Evolutionary conservation across 2,797 vertebrate species (phyloP), one percentile per base, ranked within the genome.

Genomic region (Apogon hyalosoma): DNA sequence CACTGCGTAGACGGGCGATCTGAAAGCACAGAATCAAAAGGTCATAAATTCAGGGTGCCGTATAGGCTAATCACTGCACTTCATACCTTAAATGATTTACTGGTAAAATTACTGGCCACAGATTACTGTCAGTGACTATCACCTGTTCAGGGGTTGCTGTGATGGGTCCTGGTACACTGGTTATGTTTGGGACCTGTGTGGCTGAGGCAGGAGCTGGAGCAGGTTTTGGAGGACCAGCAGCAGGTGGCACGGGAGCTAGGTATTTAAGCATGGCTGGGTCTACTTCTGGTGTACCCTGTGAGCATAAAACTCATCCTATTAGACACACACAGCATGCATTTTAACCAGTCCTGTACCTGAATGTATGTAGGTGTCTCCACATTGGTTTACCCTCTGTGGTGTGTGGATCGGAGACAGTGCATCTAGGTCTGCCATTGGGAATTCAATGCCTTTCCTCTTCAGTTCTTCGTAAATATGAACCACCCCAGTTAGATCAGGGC

Each of bases 381-480:
- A 45, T 76, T 50, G 48, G 41, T 95, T 94, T 92, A 98, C 98
- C 93, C 98, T 95, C 91, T 98, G 97, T 1, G 98, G 98, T 2
- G 98, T 99, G 91, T 99, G 98, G 82, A 99, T 99, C 24, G 98
- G 98, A 69, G 98, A 99, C 75, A 99, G 78, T 0, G 97, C 96
- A 2, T 99, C 98, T 49, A 98, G 91, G 78, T 98, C 97, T 1
- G 97, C 97, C 96, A 97, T 97, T 21, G 98, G 98, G 79, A 99
- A 99, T 89, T 99, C 98, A 0, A 98, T 78, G 47, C 98, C 98
- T 91, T 98, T 98, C 87, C 97, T 96, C 92, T 99, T 99, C 80
- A 99, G 94, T 16, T 99, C 98, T 88, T 99, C 98, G 13, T 99
- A 99, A 86, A 97, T 96, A 65, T 99, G 97, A 57, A 98, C 98